Base-by-base conservation (phyloP, 2,113 vertebrate species). In the Oncorhynchus nerka region DNA sequence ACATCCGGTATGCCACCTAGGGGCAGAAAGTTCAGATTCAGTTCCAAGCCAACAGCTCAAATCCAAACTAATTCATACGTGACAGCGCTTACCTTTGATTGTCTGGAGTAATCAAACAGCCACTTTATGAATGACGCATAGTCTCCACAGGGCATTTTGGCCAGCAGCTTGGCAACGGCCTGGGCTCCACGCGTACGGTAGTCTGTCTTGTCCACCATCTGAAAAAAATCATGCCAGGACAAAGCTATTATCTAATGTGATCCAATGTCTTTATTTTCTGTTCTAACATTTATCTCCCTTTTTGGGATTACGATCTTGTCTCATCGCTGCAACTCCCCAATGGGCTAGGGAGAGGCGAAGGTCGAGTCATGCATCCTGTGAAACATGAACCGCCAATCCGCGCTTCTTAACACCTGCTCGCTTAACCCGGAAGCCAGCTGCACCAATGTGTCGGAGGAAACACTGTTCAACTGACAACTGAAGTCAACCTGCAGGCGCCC, bases 151-250 rank as follows among this genome's bases (percentile, higher is more conserved):
- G 91, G 90, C 84, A 97, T 92, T 81, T 92, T 92, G 30, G 80
- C 83, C 49, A 94, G 91, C 75, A 99, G 84, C 81, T 89, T 91
- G 1, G 94, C 93, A 59, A 98, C 82, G 49, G 95, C 91, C 82
- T 96, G 94, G 0, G 97, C 94, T 4, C 96, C 95, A 0, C 91
- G 88, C 0, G 81, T 92, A 20, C 97, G 94, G 77, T 94, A 96
- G 26, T 99, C 97, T 2, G 92, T 89, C 81, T 96, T 98, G 81
- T 99, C 97, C 30, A 95, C 93, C 81, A 97, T 96, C 97, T 99
- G 70, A 28, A n/a, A 19, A 45, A 55, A 19, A 5, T 4, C 13
- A 4, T 49, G n/a, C 4, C 68, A 70, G 34, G 7, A 13, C 11
- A 22, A 48, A 45, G 20, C 9, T 22, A 1, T 24, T 24, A 34